Base-by-base conservation (phyloP, 2,888 invertebrate genomes). In the Hirtodrosophila confusa region DNA sequence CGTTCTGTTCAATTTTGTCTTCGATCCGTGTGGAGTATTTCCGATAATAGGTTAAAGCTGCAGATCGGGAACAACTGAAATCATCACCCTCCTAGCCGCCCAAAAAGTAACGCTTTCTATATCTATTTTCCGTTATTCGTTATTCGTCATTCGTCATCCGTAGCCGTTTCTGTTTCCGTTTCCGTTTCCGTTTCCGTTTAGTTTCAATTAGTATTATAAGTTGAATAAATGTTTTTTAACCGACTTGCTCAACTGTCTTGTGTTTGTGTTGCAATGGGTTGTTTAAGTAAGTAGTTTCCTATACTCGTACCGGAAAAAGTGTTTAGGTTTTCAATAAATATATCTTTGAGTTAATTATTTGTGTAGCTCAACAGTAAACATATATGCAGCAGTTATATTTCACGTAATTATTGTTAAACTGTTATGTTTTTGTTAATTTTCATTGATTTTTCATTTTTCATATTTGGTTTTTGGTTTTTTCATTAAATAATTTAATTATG, bases 331-430 rank as follows among this genome's bases (percentile, higher is more conserved):
- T 83, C 64, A 69, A 73, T 83, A 79, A 79, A 83, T 75, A 75
- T 83, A 79, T 69, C 48, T 66, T 77, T 54, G 63, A 80, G 75
- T 78, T 86, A 77, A 70, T 69, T 54, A 44, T 56, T 68, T 74
- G 68, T 80, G 76, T 77, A 71, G 65, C 65, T 87, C 85, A 88
- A 88, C 86, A 79, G 75, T 82, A 83, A 80, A 72, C 80, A 67
- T 79, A 78, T 88, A 74, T 80, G 87, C 73, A 83, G 74, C 77
- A 80, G 75, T 77, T 74, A 75, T 78, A 74, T 75, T 70, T 72
- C 48, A 61, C 55, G 61, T 65, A 75, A 67, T 65, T 69, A 62
- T 65, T 58, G 39, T 67, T 67, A 67, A 83, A 63, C 56, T 82
- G 61, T 62, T 63, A 51, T 56, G 11, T 48, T 69, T 57, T 53